Evolutionary conservation across 1,140 invertebrate species (phyloP), one percentile per base, ranked within the genome.

Genomic region (Phthorimaea operculella): DNA sequence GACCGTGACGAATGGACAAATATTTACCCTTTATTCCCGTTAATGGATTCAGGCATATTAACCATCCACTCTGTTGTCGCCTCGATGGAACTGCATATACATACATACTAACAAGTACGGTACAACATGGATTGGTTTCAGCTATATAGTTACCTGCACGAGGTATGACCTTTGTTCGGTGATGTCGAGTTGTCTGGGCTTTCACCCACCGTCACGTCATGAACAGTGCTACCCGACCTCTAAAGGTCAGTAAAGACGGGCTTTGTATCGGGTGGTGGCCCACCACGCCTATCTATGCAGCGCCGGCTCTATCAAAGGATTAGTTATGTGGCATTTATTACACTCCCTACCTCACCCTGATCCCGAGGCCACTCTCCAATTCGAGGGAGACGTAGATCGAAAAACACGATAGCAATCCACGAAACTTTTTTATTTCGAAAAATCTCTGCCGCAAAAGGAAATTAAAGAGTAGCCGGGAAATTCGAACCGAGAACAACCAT

Each of bases 381-480:
- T n/a, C 33, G 50, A 45, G 62, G 59, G 57, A 51, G 63, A 60
- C 54, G 63, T 55, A 61, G 64, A 73, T 73, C 62, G 60, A 50
- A 59, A 67, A 72, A 68, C 54, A 61, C 64, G 68, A 74, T 71
- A 74, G 63, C 66, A 70, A 59, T 67, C 64, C 60, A 57, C 62
- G 60, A 65, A 73, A 70, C 55, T 71, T 68, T 52, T 63, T 63
- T 72, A 2, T 28, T 68, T 64, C 64, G 61, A 55, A 39, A 53
- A 39, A 52, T 54, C 45, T 16, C 55, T 48, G 39, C 34, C 59
- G 57, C 44, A 42, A 54, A n/a, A 56, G 64, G 64, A 68, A 72
- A 72, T 70, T 72, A 70, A 70, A 70, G n/a, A 10, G 36, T 12
- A 39, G 36, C 36, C n/a, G 36, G 21, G 21, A 28, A 28, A 28